These are phyloP conservation scores for Drosophila yakuba DNA, from an alignment of 1,140 invertebrate genomes.

Conservation along the genomic window DNA sequence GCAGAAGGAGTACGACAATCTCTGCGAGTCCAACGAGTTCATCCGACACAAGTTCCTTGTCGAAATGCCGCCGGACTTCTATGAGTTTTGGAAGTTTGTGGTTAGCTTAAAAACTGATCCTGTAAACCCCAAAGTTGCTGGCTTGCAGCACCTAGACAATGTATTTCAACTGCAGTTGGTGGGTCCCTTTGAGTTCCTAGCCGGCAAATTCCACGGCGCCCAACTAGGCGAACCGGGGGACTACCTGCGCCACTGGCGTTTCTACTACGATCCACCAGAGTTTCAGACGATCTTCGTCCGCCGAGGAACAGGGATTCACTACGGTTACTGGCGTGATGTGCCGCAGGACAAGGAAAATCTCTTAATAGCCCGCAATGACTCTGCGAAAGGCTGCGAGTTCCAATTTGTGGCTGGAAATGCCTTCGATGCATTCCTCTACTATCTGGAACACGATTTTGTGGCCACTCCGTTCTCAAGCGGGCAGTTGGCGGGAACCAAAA, in stretches of 20 bases:
- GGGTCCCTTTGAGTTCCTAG: slow-evolving; percentile 94
- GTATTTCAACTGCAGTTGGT: slow-evolving; percentile 90
- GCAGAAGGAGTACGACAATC: slow-evolving; percentile 75
- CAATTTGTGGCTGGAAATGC: slow-evolving; percentile 91
- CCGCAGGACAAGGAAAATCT: slow-evolving; percentile 89
- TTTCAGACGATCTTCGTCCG: slow-evolving; percentile 92
- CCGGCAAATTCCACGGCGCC: slow-evolving; percentile 87
- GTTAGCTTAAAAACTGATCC: slow-evolving; percentile 86
- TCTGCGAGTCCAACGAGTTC: slow-evolving; percentile 84
- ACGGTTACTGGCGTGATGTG: slow-evolving; percentile 95
- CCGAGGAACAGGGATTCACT: slow-evolving; percentile 89
- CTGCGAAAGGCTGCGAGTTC: slow-evolving; percentile 89
- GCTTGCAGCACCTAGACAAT: slow-evolving; percentile 87
- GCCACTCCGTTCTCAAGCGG: slow-evolving; percentile 89
- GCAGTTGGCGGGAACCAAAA: slow-evolving; percentile 86
- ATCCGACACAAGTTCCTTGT: slow-evolving; percentile 92
- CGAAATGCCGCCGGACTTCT: slow-evolving; percentile 96
- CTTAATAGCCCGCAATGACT: slow-evolving; percentile 91
- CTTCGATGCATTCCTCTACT: slow-evolving; percentile 91
- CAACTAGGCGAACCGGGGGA: slow-evolving; percentile 87
- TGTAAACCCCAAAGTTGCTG: slow-evolving; percentile 85
- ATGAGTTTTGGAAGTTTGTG: slow-evolving; percentile 93
- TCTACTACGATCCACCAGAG: slow-evolving; percentile 97
- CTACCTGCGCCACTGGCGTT: slow-evolving; percentile 93
- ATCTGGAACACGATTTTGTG: slow-evolving; percentile 88